Evolutionary conservation across 2,888 invertebrate genomes (phyloP).

Genomic region (Yponomeuta malinellus): DNA sequence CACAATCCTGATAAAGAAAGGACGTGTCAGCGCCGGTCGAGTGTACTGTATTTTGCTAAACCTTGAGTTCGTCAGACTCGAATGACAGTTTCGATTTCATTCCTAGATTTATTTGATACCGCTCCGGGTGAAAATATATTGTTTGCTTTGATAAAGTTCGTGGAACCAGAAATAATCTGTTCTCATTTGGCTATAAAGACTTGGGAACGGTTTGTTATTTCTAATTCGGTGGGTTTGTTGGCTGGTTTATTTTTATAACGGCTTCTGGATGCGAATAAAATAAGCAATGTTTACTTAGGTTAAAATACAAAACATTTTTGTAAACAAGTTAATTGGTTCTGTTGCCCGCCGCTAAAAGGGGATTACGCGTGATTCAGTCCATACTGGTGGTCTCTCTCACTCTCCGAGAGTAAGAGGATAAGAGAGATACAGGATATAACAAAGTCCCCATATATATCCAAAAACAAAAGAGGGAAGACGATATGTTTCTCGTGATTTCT

Average conservation of each 20-base stretch:
- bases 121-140: slow-evolving; percentile 21
- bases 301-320: neutral
- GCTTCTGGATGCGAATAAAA: neutral
- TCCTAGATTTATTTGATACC: slow-evolving; percentile 17
- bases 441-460: too few species aligned
- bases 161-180: slow-evolving; percentile 16
- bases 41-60: neutral
- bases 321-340: neutral
- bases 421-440: too few species aligned
- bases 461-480: too few species aligned
- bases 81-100: slow-evolving; percentile 19
- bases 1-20: neutral
- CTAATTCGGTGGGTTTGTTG: neutral
- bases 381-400: too few species aligned
- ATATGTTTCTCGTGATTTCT: too few species aligned
- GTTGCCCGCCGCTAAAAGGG: too few species aligned
- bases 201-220: slow-evolving; percentile 18
- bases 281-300: neutral
- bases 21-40: neutral
- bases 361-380: too few species aligned
- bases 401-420: too few species aligned
- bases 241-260: neutral
- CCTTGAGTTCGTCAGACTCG: slow-evolving; percentile 14
- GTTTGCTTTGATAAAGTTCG: slow-evolving; percentile 12
- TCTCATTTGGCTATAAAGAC: slow-evolving; percentile 22